Evolutionary conservation across 2,113 vertebrate genomes (phyloP).

Genomic region (Calonectris borealis): DNA sequence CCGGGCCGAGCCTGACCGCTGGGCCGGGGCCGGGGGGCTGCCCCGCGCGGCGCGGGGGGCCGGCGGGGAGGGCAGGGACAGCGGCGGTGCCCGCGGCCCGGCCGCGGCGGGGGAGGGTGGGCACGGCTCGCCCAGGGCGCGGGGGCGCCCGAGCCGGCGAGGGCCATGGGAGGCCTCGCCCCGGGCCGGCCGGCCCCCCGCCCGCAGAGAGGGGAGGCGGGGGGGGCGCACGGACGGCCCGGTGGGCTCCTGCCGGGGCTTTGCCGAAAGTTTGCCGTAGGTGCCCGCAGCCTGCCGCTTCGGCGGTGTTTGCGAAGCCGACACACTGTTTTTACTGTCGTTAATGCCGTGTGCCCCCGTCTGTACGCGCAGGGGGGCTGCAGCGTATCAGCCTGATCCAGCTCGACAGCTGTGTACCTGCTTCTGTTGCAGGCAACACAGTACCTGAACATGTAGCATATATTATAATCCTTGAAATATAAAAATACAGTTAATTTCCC

Average conservation of each 20-base stretch:
- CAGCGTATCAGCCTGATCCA: fast-evolving
- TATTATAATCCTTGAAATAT: fast-evolving
- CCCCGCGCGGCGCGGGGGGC: no score
- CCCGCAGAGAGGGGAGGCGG: neutral
- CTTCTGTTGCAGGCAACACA: no score
- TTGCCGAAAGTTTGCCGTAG: neutral
- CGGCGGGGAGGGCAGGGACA: no score
- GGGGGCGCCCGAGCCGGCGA: neutral
- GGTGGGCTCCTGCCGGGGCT: neutral
- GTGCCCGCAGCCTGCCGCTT: neutral
- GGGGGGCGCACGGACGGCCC: neutral
- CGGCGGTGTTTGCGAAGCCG: neutral
- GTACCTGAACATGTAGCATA: fast-evolving
- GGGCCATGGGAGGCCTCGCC: neutral
- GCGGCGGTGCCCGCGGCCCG: no score
- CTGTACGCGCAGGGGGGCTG: neutral
- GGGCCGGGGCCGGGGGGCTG: no score
- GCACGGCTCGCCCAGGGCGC: neutral
- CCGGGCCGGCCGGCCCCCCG: neutral
- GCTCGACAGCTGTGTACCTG: neutral
- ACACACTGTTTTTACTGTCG: fast-evolving
- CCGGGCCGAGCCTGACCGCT: no score
- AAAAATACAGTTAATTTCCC: neutral
- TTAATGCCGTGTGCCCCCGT: neutral
- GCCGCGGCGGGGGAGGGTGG: no score